These are phyloP conservation scores for Calliphora vomitoria DNA, from an alignment of 2,888 invertebrate species.

Conservation along the genomic window DNA sequence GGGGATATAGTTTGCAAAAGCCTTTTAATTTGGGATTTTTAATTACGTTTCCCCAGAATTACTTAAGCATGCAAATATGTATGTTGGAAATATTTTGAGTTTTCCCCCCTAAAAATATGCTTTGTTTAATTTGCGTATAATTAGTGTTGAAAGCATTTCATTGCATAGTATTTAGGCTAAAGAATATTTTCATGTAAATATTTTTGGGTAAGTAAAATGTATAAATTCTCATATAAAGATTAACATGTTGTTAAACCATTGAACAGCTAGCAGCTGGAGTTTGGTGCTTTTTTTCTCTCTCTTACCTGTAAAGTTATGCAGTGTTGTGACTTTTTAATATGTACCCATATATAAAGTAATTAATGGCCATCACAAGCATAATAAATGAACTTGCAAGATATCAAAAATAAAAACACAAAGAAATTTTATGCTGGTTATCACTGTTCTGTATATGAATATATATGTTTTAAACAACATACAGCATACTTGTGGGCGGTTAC, in stretches of 20 bases:
- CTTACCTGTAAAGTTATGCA: slow-evolving; percentile 22
- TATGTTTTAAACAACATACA: background rate
- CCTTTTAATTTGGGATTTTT: slow-evolving; percentile 35
- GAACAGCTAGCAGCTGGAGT: slow-evolving; percentile 17
- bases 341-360: slow-evolving; percentile 65
- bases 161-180: slow-evolving; percentile 66
- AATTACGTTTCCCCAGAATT: slow-evolving; percentile 60
- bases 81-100: background rate
- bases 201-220: background rate
- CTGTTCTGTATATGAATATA: background rate
- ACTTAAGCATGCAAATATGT: slow-evolving; percentile 47
- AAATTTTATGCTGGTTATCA: slow-evolving; percentile 23
- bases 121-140: slow-evolving; percentile 76
- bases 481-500: slow-evolving; percentile 38
- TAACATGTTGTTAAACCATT: slow-evolving; percentile 49
- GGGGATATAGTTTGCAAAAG: background rate
- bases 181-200: slow-evolving; percentile 73
- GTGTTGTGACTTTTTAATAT: slow-evolving; percentile 59
- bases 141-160: slow-evolving; percentile 75
- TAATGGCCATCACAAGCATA: slow-evolving; percentile 80
- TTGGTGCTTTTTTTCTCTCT: background rate
- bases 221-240: slow-evolving; percentile 49
- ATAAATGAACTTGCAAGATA: slow-evolving; percentile 79
- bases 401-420: background rate
- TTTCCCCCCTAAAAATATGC: slow-evolving; percentile 33